Evolutionary conservation across 92 coral and sea anemone genomes (phyloP).

Genomic region (Meandrina meandrites): DNA sequence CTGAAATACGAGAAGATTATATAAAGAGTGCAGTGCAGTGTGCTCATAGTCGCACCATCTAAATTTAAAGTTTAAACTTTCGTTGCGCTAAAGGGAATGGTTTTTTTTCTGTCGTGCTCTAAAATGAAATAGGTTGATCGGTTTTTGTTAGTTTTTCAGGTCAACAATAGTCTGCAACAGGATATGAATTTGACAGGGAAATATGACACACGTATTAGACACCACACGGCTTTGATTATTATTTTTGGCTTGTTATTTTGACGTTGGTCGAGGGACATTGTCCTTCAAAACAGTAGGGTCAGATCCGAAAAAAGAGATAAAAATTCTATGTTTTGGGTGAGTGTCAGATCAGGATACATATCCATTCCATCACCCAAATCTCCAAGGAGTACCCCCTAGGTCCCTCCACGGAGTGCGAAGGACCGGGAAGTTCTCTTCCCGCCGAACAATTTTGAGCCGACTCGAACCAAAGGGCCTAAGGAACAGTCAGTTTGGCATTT

Average conservation of each 20-base stretch:
- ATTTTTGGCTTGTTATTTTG: background rate
- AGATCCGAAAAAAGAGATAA: background rate
- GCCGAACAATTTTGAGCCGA: too few relatives aligned
- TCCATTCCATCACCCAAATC: background rate
- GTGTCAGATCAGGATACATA: background rate
- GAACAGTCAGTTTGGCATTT: too few relatives aligned
- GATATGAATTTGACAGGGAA: background rate
- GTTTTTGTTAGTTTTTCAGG: background rate
- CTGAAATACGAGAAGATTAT: background rate
- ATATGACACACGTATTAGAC: background rate
- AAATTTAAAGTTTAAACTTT: background rate
- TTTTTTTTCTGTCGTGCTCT: background rate
- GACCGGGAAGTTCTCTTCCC: too few relatives aligned
- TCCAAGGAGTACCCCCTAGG: too few relatives aligned
- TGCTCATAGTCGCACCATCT: too few relatives aligned
- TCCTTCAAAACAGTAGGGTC: background rate
- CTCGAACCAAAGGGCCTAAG: too few relatives aligned
- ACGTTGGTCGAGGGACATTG: background rate
- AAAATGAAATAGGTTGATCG: background rate
- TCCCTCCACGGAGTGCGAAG: too few relatives aligned
- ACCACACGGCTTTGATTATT: background rate
- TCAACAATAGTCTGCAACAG: background rate
- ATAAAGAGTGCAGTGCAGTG: too few relatives aligned
- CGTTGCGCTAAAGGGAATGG: background rate
- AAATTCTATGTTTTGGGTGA: background rate